A percentile compares a stretch with the other conserved stretches of the same genome.
These are phyloP conservation scores for Pemphigus obesinymphae DNA, from an alignment of 1,140 invertebrate genomes.

Conservation along the genomic window DNA sequence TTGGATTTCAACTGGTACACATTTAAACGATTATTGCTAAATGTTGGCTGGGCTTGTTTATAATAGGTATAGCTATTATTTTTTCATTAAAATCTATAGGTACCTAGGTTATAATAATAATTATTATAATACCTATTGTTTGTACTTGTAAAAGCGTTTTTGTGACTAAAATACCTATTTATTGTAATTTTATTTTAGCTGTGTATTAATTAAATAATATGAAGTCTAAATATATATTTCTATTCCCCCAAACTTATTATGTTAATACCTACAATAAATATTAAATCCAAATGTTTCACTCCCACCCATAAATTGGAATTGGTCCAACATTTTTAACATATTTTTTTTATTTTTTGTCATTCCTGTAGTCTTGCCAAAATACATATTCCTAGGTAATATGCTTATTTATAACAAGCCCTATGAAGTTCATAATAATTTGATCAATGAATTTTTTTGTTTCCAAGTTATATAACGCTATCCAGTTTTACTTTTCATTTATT, in stretches of 20 bases:
- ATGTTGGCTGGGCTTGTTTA: no score
- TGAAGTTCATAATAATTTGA: conserved; percentile 13
- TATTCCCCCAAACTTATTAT: background rate
- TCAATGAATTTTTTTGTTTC: conserved; percentile 14
- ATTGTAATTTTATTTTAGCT: background rate
- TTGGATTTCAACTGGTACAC: no score
- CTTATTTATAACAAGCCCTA: background rate
- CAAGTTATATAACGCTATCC: background rate
- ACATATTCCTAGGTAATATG: conserved; percentile 12
- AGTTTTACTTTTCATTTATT: no score
- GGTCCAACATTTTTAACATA: conserved; percentile 19
- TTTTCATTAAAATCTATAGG: no score
- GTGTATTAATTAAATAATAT: background rate
- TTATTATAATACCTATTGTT: no score
- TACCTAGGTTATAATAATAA: no score
- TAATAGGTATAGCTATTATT: no score
- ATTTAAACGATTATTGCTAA: no score
- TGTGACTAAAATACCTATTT: no score
- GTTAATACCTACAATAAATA: background rate
- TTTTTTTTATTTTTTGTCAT: background rate
- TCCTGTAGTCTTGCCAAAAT: conserved; percentile 7
- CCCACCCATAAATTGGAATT: background rate
- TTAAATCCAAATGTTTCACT: conserved; percentile 7
- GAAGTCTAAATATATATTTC: background rate
- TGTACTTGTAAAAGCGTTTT: no score